These are phyloP conservation scores for Hipparchia semele DNA, from an alignment of 2,888 invertebrate genomes.

Conservation along the genomic window DNA sequence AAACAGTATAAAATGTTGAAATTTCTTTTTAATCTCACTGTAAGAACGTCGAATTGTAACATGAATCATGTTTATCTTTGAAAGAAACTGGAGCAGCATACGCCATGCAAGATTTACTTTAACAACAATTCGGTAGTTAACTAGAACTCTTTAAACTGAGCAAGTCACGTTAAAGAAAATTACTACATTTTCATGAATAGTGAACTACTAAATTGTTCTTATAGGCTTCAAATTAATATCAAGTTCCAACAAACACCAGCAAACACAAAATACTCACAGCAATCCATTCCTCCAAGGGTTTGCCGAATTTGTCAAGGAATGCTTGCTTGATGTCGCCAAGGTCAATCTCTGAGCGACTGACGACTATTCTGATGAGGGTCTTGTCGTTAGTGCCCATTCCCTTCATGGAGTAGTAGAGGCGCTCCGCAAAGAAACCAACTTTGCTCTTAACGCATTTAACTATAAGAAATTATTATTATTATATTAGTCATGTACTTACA, in stretches of 20 bases:
- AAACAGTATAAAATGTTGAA: no score
- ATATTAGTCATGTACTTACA: not conserved
- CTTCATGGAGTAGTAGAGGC: constrained; percentile 95
- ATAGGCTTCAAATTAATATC: not conserved
- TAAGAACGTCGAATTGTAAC: no score
- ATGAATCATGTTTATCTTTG: not conserved
- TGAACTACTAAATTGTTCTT: constrained; percentile 4
- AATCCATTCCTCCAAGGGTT: constrained; percentile 92
- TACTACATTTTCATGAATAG: not conserved
- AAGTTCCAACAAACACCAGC: constrained; percentile 16
- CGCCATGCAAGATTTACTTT: constrained; percentile 1
- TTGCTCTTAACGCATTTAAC: constrained; percentile 95
- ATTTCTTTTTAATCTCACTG: no score
- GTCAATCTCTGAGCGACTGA: constrained; percentile 95
- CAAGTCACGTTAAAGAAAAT: not conserved
- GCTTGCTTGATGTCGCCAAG: constrained; percentile 96
- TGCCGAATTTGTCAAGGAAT: constrained; percentile 92
- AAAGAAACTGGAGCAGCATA: constrained; percentile 4
- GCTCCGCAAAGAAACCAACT: constrained; percentile 95
- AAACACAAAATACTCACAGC: constrained; percentile 83
- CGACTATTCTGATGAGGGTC: constrained; percentile 95
- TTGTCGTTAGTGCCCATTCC: constrained; percentile 95
- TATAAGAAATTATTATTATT: constrained; percentile 53
- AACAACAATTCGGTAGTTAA: constrained; percentile 15
- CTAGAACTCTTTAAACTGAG: not conserved